Base-by-base conservation (phyloP, 1,140 invertebrate genomes). In the Nephotettix cincticeps region DNA sequence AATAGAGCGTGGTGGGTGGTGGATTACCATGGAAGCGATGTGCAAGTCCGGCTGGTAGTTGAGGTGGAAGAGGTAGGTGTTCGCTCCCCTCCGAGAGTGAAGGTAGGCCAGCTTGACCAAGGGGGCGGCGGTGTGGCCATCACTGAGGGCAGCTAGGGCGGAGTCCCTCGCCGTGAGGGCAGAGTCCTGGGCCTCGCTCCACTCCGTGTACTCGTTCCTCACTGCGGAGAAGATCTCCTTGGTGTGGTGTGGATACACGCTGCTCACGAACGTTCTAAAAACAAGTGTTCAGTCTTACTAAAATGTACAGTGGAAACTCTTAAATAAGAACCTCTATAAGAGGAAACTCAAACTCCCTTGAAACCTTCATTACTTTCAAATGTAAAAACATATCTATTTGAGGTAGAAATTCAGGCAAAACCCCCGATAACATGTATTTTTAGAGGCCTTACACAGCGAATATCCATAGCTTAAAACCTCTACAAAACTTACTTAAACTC, bases 161-260 rank as follows among this genome's bases (percentile, higher is more conserved):
- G 91, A 91, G 79, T 97, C 93, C 11, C 94, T 81, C 54, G 92
- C 86, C 78, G 91, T 91, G 76, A 93, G 91, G 0, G 93, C 92
- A 78, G 95, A 91, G 66, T 91, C 86, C 27, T 91, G 92, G 3
- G 92, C 89, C 75, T 93, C 90, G 78, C 92, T 90, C 94, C 94
- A 96, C 80, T 96, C 93, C 30, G 93, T 95, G 82, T 98, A 98
- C 80, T 97, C 93, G 82, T 97, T 96, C 30, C 92, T 84, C 17
- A 97, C 88, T 11, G 95, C 93, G 25, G 93, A 90, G 78, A 93
- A 94, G 70, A 97, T 96, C 81, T 97, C 94, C 82, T 95, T 94
- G 73, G 94, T 86, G 79, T 97, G 94, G 79, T 91, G 94, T 25
- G 89, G 86, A 83, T 91, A 95, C 29, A 93, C 87, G 84, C 97